These are phyloP conservation scores for Actinostola sp. DNA, from an alignment of 92 coral and sea anemone genomes.

Conservation along the genomic window DNA sequence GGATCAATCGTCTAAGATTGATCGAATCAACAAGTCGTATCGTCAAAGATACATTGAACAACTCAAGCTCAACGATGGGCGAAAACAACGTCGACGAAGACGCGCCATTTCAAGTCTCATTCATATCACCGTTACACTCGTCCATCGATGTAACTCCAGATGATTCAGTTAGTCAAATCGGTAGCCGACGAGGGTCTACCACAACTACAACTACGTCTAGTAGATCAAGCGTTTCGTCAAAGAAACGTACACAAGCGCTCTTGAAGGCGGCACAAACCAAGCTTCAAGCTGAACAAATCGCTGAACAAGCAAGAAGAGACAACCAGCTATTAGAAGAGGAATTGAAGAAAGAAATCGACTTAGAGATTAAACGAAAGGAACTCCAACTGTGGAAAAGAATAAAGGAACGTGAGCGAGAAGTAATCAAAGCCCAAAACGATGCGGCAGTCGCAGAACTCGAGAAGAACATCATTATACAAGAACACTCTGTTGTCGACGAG, in stretches of 20 bases:
- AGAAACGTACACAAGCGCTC: slow-evolving; percentile 1
- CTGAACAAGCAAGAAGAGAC: slow-evolving; percentile 3
- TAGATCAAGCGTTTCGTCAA: slow-evolving; percentile 4
- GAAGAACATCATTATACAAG: background rate
- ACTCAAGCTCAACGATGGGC: slow-evolving; percentile 13
- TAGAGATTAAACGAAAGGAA: background rate
- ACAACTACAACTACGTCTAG: background rate
- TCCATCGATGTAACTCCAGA: background rate
- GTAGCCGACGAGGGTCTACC: background rate
- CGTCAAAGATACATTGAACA: slow-evolving; percentile 9
- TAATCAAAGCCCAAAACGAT: slow-evolving; percentile 1
- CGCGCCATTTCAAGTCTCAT: background rate
- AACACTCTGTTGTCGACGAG: background rate
- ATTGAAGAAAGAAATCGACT: slow-evolving; percentile 5
- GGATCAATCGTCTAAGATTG: slow-evolving; percentile 13
- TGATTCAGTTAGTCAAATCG: slow-evolving; percentile 4
- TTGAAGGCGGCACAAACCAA: slow-evolving; percentile 6
- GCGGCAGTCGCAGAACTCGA: slow-evolving; percentile 8
- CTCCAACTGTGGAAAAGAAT: background rate
- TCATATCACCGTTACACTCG: slow-evolving; percentile 1
- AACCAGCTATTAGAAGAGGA: slow-evolving; percentile 10
- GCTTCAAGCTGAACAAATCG: slow-evolving; percentile 2
- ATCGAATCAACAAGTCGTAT: background rate
- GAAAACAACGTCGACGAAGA: slow-evolving; percentile 11
- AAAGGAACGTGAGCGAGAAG: background rate